A percentile compares a stretch with the other conserved stretches of the same genome.
Conservation (phyloP, 2,113 vertebrate species). For the Phycodurus eques region DNA sequence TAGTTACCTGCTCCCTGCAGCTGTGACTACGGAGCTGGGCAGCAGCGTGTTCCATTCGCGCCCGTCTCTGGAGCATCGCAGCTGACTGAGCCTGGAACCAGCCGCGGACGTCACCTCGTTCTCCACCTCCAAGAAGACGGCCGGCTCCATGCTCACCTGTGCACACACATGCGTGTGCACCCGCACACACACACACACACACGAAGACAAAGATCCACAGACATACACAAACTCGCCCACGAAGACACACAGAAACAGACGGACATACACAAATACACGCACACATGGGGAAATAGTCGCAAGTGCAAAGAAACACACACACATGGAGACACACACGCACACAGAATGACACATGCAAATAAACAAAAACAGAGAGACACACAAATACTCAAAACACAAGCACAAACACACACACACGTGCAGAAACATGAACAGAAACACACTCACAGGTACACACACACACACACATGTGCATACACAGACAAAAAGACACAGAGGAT, state of each 20-base stretch:
- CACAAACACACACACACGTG: too few species aligned
- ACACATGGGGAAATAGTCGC: too few species aligned
- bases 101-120: conserved; percentile 85
- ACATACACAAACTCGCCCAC: too few species aligned
- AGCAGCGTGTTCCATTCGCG: conserved; percentile 90
- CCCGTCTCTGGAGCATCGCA: conserved; percentile 87
- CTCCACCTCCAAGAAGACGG: conserved; percentile 92
- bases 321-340: too few species aligned
- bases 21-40: conserved; percentile 84
- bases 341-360: too few species aligned
- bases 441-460: not conserved
- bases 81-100: conserved; percentile 85
- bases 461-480: not conserved
- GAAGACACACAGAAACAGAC: too few species aligned
- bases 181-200: conserved; percentile 47
- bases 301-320: too few species aligned
- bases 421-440: too few species aligned
- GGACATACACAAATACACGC: too few species aligned
- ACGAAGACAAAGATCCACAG: too few species aligned
- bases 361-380: too few species aligned
- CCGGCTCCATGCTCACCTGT: conserved; percentile 87
- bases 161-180: conserved; percentile 47
- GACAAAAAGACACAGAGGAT: too few species aligned
- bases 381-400: not conserved
- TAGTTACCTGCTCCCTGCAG: conserved; percentile 85